These are phyloP conservation scores for Gavia stellata DNA, from an alignment of 2,113 vertebrate genomes.

Conservation along the genomic window DNA sequence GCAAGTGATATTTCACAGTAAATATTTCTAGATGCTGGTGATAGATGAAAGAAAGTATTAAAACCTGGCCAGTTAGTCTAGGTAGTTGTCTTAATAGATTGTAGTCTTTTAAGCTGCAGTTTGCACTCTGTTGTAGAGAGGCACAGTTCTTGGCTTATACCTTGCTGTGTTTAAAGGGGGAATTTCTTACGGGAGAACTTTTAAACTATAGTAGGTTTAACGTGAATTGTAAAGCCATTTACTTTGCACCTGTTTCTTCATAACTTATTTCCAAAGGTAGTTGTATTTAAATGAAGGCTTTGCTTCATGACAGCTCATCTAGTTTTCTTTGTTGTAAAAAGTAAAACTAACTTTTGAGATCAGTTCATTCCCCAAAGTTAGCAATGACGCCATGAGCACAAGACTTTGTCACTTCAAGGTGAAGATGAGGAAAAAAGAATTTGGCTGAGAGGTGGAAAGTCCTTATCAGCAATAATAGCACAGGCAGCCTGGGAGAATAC, in stretches of 20 bases:
- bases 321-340: constrained; percentile 51
- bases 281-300: constrained; percentile 63
- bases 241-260: constrained; percentile 69
- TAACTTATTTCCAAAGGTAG: constrained; percentile 69
- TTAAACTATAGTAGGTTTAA: constrained; percentile 55
- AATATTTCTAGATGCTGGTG: constrained; percentile 59
- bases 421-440: background rate
- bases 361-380: background rate
- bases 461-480: constrained; percentile 52
- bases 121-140: constrained; percentile 68
- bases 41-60: constrained; percentile 55
- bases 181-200: constrained; percentile 55
- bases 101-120: constrained; percentile 59
- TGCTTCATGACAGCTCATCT: constrained; percentile 54
- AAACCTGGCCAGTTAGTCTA: constrained; percentile 60
- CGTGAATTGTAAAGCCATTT: constrained; percentile 62
- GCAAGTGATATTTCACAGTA: constrained; percentile 48
- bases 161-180: constrained; percentile 63
- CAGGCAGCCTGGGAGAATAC: constrained; percentile 13
- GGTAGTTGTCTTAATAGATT: constrained; percentile 53
- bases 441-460: constrained; percentile 38
- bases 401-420: constrained; percentile 45
- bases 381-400: constrained; percentile 39
- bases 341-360: constrained; percentile 25
- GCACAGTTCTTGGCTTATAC: constrained; percentile 60